phyloP scores from a whole-genome alignment of 2,888 invertebrate genomes.

The Antheraea assamensis region DNA sequence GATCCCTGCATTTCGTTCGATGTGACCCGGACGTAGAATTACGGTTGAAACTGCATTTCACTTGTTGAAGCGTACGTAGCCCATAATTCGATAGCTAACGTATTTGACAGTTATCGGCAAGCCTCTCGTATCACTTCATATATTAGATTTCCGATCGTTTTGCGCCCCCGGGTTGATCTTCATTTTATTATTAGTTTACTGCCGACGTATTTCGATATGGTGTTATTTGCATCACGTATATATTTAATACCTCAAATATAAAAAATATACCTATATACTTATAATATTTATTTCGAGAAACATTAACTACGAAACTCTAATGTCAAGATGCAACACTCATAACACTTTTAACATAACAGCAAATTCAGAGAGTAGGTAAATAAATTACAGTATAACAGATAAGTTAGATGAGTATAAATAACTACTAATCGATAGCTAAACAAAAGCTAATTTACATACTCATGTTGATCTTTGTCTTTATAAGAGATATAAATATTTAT shows the following conservation, averaged over 20 bases:
- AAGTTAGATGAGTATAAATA: too few relatives aligned
- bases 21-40: background rate
- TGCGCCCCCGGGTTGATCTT: background rate
- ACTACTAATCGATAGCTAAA: too few relatives aligned
- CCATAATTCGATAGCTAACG: background rate
- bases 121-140: background rate
- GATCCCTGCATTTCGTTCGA: background rate
- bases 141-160: background rate
- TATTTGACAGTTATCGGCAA: slow-evolving; percentile 4
- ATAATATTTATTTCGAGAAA: too few relatives aligned
- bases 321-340: too few relatives aligned
- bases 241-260: background rate
- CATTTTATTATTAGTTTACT: background rate
- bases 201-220: background rate
- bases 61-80: background rate
- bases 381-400: too few relatives aligned
- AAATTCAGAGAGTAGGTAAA: too few relatives aligned
- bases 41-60: background rate
- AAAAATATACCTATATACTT: too few relatives aligned
- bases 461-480: too few relatives aligned
- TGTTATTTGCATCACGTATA: background rate
- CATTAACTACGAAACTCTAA: too few relatives aligned
- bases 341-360: too few relatives aligned
- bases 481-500: too few relatives aligned
- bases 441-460: too few relatives aligned